These are phyloP conservation scores for Carlito syrichta DNA, from an alignment of 2,113 vertebrate species.

Conservation along the genomic window DNA sequence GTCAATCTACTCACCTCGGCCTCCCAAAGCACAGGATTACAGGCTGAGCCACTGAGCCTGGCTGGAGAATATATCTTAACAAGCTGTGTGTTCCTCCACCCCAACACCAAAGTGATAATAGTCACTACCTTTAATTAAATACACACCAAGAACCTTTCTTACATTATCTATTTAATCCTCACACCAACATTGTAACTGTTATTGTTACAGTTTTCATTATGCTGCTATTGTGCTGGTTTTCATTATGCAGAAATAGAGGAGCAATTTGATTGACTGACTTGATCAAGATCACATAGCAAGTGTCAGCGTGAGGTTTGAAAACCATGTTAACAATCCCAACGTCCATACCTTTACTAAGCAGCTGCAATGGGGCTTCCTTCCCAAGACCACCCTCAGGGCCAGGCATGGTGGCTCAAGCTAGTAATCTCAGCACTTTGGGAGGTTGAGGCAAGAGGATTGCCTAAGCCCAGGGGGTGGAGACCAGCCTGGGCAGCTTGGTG, in stretches of 20 bases:
- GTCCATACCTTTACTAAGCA: not conserved
- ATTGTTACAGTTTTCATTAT: not conserved
- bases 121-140: not conserved
- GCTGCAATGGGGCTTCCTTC: not conserved
- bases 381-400: not conserved
- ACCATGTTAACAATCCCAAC: not conserved
- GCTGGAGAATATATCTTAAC: not conserved
- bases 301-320: not conserved
- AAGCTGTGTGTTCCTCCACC: not conserved
- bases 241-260: not conserved
- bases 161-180: constrained; percentile 35
- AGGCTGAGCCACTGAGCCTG: no score
- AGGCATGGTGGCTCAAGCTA: no score
- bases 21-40: no score
- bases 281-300: not conserved
- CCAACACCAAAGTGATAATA: not conserved
- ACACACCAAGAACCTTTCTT: not conserved
- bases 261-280: not conserved
- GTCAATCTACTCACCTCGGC: no score
- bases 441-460: no score
- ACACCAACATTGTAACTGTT: not conserved
- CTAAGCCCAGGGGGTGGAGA: no score
- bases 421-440: no score
- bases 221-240: not conserved
- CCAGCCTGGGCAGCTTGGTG: no score